phyloP scores from a whole-genome alignment of 2,888 invertebrate genomes.

The Tolmerus cingulatus region DNA sequence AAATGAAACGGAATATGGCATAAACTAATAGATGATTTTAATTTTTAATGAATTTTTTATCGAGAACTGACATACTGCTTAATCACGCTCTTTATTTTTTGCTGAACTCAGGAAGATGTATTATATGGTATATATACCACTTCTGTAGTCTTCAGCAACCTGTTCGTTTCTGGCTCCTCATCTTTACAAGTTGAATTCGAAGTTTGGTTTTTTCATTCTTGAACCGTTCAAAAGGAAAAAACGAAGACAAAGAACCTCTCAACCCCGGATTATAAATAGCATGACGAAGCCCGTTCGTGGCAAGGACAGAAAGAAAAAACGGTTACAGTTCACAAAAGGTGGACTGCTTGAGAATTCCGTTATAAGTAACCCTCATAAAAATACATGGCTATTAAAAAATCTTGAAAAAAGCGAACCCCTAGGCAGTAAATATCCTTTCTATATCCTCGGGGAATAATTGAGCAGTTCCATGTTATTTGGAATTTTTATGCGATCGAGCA shows the following conservation, averaged over 20 bases:
- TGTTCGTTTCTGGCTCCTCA: background rate
- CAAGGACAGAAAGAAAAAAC: background rate
- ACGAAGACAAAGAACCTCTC: background rate
- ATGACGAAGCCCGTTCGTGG: background rate
- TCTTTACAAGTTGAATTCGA: background rate
- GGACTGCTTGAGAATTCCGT: background rate
- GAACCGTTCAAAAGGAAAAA: background rate
- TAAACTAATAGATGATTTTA: background rate
- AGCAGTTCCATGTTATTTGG: background rate
- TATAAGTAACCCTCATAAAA: slow-evolving; percentile 6
- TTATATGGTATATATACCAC: too few relatives aligned
- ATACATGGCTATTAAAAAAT: background rate
- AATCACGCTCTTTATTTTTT: background rate
- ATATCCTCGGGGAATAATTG: background rate
- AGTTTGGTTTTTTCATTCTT: background rate
- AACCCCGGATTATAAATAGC: background rate
- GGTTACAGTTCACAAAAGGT: background rate
- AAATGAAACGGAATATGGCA: background rate
- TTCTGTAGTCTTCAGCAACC: background rate
- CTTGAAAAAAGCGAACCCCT: background rate
- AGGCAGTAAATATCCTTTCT: background rate
- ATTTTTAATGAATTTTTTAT: background rate
- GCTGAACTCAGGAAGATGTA: background rate
- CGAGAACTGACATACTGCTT: background rate
- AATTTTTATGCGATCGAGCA: background rate